phyloP scores from a whole-genome alignment of 2,797 vertebrate species.

The Lepus townsendii region DNA sequence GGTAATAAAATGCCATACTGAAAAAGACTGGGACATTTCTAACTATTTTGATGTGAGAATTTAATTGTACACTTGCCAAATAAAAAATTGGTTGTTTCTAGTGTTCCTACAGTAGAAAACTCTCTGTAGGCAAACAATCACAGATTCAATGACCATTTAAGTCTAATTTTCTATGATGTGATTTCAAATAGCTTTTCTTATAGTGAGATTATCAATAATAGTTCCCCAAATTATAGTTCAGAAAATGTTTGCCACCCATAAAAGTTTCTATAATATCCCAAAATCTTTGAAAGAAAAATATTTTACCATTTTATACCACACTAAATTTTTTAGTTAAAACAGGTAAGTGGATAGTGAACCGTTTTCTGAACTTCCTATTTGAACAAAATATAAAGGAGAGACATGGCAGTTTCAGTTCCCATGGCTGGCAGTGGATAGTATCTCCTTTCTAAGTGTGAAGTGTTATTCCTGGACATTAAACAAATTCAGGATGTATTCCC shows the following conservation, averaged over 20 bases:
- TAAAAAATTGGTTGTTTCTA: slow-evolving; percentile 35
- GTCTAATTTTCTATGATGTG: slow-evolving; percentile 37
- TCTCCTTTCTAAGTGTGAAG: slow-evolving; percentile 77
- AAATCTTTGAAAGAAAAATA: slow-evolving; percentile 24
- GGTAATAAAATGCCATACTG: slow-evolving; percentile 1
- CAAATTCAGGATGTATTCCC: slow-evolving; percentile 89
- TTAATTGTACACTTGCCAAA: slow-evolving; percentile 37
- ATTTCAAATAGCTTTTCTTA: slow-evolving; percentile 7
- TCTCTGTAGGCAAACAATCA: not conserved
- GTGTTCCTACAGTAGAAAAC: slow-evolving; percentile 1
- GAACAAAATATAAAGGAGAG: slow-evolving; percentile 16
- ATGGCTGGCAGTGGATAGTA: slow-evolving; percentile 24
- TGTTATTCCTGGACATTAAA: slow-evolving; percentile 82
- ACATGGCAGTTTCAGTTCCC: slow-evolving; percentile 42
- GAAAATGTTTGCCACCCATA: not conserved
- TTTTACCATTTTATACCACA: slow-evolving; percentile 20
- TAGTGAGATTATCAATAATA: slow-evolving; percentile 39
- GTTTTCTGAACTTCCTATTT: slow-evolving; percentile 59
- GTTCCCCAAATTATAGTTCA: slow-evolving; percentile 34
- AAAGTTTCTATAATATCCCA: slow-evolving; percentile 24
- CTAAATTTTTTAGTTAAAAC: slow-evolving; percentile 43
- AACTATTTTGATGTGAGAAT: not conserved
- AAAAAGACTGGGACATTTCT: not conserved
- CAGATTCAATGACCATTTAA: not conserved
- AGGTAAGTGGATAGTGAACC: slow-evolving; percentile 13